Conservation (phyloP, 2,888 invertebrate species). For the Ptilodon capucinus region DNA sequence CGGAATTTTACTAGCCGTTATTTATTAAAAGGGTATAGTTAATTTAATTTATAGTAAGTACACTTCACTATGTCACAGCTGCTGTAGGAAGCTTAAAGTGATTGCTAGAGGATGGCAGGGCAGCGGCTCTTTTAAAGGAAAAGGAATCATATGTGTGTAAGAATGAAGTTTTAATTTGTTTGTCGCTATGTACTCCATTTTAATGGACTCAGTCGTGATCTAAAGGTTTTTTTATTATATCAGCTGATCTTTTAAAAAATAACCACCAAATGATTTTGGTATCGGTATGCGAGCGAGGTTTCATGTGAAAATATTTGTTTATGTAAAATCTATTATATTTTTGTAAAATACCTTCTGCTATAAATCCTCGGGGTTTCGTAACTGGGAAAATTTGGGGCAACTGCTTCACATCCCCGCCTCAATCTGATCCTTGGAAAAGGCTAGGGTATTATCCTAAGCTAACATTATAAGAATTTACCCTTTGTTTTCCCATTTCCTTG, state of each 20-base stretch:
- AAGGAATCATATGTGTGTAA: too few relatives aligned
- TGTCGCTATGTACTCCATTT: too few relatives aligned
- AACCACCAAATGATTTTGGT: too few relatives aligned
- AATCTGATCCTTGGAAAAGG: not conserved
- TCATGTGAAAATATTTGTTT: not conserved
- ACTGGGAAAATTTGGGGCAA: not conserved
- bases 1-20: constrained; percentile 47
- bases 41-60: constrained; percentile 28
- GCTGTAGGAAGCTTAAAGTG: not conserved
- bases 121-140: not conserved
- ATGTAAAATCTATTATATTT: not conserved
- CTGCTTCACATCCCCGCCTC: not conserved
- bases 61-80: not conserved
- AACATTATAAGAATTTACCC: not conserved
- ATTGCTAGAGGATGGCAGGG: not conserved
- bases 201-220: too few relatives aligned
- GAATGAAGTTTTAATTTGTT: too few relatives aligned
- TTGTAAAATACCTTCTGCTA: not conserved
- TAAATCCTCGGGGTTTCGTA: not conserved
- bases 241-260: too few relatives aligned
- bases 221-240: too few relatives aligned
- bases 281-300: not conserved
- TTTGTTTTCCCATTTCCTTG: not conserved
- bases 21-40: constrained; percentile 33
- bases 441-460: not conserved